A percentile compares a stretch with the other conserved stretches of the same genome.
Conservation (phyloP, 2,113 vertebrate species). For the Ariopsis seemanni region DNA sequence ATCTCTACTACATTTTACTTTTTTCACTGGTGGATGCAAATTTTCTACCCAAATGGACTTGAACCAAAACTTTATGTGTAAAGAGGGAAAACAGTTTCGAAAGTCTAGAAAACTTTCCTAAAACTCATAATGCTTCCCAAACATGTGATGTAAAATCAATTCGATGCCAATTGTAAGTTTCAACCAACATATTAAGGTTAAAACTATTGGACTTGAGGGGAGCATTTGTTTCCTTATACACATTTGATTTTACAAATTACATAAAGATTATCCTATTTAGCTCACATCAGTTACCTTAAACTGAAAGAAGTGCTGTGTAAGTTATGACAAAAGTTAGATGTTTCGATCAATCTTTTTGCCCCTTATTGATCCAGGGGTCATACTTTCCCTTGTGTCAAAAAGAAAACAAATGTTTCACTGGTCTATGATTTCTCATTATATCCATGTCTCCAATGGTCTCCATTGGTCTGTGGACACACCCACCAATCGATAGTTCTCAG, state of each 20-base stretch:
- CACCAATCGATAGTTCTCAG: conserved; percentile 57
- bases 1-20: too few relatives aligned
- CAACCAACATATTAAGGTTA: conserved; percentile 38
- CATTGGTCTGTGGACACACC: conserved; percentile 49
- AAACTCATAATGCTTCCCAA: not conserved
- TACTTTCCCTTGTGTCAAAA: conserved; percentile 54
- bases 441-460: conserved; percentile 59
- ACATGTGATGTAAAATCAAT: not conserved
- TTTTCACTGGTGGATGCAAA: too few relatives aligned
- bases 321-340: conserved; percentile 51
- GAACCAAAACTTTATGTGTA: too few relatives aligned
- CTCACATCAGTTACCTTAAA: conserved; percentile 45
- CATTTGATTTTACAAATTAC: conserved; percentile 32
- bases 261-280: conserved; percentile 35
- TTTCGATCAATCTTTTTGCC: conserved; percentile 53
- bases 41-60: too few relatives aligned
- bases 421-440: conserved; percentile 64
- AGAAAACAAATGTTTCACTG: conserved; percentile 57
- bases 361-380: conserved; percentile 60
- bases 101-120: not conserved
- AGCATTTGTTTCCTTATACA: conserved; percentile 34
- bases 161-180: conserved; percentile 18
- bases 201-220: conserved; percentile 30
- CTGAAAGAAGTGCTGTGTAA: conserved; percentile 49
- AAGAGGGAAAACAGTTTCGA: too few relatives aligned